These are phyloP conservation scores for Plebejus melissa DNA, from an alignment of 2,888 invertebrate genomes.

Conservation along the genomic window DNA sequence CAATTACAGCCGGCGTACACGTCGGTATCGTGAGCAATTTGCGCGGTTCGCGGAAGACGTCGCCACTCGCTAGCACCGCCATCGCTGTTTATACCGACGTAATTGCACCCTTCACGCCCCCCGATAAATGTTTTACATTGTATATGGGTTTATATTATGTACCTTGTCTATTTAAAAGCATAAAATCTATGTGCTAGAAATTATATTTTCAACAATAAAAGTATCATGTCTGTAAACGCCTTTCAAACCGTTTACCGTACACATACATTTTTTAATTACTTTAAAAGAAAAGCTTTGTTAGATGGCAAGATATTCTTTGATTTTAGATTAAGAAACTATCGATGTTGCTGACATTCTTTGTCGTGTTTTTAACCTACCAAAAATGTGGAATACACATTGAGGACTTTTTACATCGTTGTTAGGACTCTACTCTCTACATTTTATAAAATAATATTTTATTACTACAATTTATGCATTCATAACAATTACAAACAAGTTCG, in stretches of 20 bases:
- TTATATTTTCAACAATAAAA: too few species aligned
- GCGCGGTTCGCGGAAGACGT: constrained; percentile 68
- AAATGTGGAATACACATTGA: neutral
- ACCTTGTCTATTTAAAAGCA: constrained; percentile 20
- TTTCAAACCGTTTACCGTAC: too few species aligned
- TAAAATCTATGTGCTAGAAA: neutral
- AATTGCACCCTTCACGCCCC: constrained; percentile 65
- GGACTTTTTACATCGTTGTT: neutral
- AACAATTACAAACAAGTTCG: neutral
- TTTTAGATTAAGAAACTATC: too few species aligned
- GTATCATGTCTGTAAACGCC: too few species aligned
- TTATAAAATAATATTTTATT: neutral
- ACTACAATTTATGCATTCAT: neutral
- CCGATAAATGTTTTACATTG: constrained; percentile 55
- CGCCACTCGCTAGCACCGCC: constrained; percentile 42
- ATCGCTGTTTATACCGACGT: constrained; percentile 59
- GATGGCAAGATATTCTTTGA: too few species aligned
- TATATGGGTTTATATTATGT: constrained; percentile 35
- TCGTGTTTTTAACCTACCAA: too few species aligned
- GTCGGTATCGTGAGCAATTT: constrained; percentile 71
- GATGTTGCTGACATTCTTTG: too few species aligned
- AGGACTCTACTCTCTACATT: neutral
- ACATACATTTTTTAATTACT: too few species aligned
- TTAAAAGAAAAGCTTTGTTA: too few species aligned
- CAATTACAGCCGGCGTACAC: constrained; percentile 36